These are phyloP conservation scores for Agrochola circellaris DNA, from an alignment of 2,888 invertebrate genomes.

Conservation along the genomic window DNA sequence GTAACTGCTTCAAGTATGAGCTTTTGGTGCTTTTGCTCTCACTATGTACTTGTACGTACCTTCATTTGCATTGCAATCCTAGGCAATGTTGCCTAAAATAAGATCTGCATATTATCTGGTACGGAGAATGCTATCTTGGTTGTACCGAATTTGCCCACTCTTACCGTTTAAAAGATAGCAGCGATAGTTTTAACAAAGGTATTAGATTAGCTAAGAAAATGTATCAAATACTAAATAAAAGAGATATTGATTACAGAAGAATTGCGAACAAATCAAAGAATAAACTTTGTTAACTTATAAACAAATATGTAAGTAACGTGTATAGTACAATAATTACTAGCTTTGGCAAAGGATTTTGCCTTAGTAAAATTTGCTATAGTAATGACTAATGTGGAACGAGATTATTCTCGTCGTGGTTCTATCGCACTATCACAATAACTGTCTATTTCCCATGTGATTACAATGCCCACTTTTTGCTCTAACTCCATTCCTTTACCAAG, in stretches of 20 bases:
- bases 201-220: background rate
- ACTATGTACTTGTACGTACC: constrained; percentile 22
- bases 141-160: background rate
- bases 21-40: constrained; percentile 61
- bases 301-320: background rate
- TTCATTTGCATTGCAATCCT: constrained; percentile 65
- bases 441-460: background rate
- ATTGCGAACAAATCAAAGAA: background rate
- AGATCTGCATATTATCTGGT: constrained; percentile 37
- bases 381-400: background rate
- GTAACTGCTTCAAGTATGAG: constrained; percentile 64
- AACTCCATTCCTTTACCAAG: background rate
- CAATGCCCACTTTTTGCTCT: background rate
- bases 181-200: fast-evolving
- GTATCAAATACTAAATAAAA: too few species aligned
- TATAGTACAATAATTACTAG: background rate
- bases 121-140: constrained; percentile 7
- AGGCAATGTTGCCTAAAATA: constrained; percentile 34
- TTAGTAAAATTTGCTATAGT: background rate
- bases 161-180: too few species aligned
- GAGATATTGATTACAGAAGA: background rate
- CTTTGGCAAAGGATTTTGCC: background rate
- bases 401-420: background rate
- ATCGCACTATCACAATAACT: background rate
- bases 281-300: background rate